Conservation (phyloP, 1,140 invertebrate genomes). For the Zaprionus camerounensis region DNA sequence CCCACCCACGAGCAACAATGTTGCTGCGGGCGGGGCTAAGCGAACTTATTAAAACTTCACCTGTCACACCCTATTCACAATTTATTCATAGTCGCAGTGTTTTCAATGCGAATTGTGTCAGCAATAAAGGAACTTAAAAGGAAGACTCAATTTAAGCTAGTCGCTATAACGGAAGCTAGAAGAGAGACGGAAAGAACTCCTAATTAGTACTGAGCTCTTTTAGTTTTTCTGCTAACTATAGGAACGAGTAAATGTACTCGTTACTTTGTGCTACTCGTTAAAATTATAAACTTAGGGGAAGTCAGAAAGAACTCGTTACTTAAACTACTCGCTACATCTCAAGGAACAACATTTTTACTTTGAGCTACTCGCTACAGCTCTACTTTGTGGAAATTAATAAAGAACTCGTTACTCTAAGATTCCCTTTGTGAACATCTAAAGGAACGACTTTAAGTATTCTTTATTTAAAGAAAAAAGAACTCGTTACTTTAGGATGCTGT, state of each 20-base stretch:
- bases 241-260: background rate
- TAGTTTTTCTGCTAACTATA: too few species aligned
- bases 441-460: too few species aligned
- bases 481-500: too few species aligned
- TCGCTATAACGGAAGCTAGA: background rate
- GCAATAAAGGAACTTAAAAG: background rate
- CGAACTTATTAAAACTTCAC: conserved; percentile 23
- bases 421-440: too few species aligned
- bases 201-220: too few species aligned
- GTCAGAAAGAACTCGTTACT: too few species aligned
- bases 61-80: conserved; percentile 20
- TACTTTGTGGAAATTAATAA: too few species aligned
- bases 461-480: background rate
- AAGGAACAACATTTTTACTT: too few species aligned
- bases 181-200: too few species aligned
- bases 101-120: background rate
- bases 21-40: conserved; percentile 4
- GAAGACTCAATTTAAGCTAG: too few species aligned
- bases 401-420: background rate
- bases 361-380: too few species aligned
- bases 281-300: background rate
- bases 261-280: background rate
- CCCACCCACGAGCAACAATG: conserved; percentile 28
- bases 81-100: background rate
- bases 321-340: too few species aligned